Percentiles rank a stretch among this genome's conserved stretches.
Conservation (phyloP, 2,797 vertebrate genomes). For the Loris lydekkerianus region DNA sequence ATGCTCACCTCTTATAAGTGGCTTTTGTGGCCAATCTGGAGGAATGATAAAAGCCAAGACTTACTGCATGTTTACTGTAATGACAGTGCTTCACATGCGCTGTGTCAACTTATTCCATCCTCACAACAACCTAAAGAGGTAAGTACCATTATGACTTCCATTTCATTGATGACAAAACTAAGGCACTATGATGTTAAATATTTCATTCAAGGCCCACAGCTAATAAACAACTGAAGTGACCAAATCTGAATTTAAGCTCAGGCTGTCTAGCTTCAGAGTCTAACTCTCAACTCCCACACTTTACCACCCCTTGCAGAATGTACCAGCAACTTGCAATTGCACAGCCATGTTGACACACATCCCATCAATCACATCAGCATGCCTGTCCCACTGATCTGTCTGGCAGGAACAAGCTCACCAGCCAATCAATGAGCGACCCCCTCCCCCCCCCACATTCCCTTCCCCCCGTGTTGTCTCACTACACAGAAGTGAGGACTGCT, state of each 20-base stretch:
- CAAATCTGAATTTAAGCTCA: not conserved
- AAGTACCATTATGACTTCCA: not conserved
- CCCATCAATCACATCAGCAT: too few species aligned
- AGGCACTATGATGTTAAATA: not conserved
- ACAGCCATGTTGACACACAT: accelerated
- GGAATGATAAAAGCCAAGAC: not conserved
- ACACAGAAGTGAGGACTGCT: not conserved
- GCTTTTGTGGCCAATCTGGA: not conserved
- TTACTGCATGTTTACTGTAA: not conserved
- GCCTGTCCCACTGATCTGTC: not conserved
- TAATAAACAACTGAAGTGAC: not conserved
- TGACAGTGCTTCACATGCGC: too few species aligned
- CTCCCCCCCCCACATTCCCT: too few species aligned
- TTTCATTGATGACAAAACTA: not conserved
- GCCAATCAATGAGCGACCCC: not conserved
- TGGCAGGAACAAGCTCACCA: not conserved
- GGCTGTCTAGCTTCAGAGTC: not conserved
- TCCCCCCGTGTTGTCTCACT: not conserved
- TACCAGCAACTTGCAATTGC: not conserved
- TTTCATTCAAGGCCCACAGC: not conserved
- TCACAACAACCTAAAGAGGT: not conserved
- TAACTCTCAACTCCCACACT: not conserved
- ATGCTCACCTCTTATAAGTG: not conserved
- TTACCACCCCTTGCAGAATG: not conserved
- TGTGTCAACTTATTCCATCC: not conserved